Percentiles rank a stretch among this genome's conserved stretches.
Evolutionary conservation across 2,888 invertebrate genomes (phyloP).

Genomic region (Lissonota sp.): DNA sequence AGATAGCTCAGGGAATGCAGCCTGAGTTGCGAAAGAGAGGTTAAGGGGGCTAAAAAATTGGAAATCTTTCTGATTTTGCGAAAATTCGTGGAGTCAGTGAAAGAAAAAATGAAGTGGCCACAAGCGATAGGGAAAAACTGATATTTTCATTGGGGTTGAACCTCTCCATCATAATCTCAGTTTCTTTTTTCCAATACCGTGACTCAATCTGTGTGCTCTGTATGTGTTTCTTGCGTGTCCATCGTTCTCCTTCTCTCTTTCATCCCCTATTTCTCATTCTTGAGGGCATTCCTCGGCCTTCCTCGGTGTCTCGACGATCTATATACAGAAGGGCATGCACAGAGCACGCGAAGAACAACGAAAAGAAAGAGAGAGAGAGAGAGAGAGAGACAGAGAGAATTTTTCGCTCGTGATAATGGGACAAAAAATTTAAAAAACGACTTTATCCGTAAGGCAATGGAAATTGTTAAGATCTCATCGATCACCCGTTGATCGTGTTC

Average conservation of each 20-base stretch:
- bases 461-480: not conserved
- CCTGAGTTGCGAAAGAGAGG: conserved; percentile 14
- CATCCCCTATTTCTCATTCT: conserved; percentile 47
- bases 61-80: not conserved
- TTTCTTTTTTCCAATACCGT: conserved; percentile 21
- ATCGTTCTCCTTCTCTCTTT: conserved; percentile 1
- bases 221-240: not conserved
- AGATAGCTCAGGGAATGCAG: conserved; percentile 1
- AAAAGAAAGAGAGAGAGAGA: not conserved
- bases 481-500: too few species aligned
- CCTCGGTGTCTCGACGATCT: conserved; percentile 56
- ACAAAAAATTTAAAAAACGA: not conserved
- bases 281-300: conserved; percentile 58
- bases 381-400: too few species aligned
- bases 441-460: not conserved
- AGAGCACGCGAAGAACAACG: not conserved
- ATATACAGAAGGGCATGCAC: conserved; percentile 13
- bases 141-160: conserved; percentile 4
- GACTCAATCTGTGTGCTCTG: conserved; percentile 10
- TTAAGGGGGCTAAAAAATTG: conserved; percentile 5
- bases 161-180: conserved; percentile 10
- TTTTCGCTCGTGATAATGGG: conserved; percentile 11
- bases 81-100: conserved; percentile 19
- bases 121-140: conserved; percentile 1
- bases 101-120: not conserved